Evolutionary conservation across 1,140 invertebrate genomes (phyloP), one percentile per base, ranked within the genome.

Genomic region (Drosophila ficusphila): DNA sequence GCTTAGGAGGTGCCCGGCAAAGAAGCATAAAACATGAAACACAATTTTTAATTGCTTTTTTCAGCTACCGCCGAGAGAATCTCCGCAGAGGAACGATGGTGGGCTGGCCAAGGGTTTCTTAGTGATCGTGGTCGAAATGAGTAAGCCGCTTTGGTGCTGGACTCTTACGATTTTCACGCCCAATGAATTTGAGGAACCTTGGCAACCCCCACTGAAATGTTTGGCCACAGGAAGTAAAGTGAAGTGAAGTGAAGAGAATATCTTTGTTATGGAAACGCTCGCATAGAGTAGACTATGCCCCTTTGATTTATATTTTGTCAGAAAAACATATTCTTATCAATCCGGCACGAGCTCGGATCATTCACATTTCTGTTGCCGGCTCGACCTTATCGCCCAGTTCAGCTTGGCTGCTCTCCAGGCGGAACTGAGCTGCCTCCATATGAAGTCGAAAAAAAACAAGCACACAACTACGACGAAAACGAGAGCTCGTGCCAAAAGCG

Each of bases 1-100:
- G 83, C 82, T 88, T 82, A 88, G 57, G 61, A 67, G 70, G 14
- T 53, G 61, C 33, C 31, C 36, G 47, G 52, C 31, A 34, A 62
- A 73, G 47, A 68, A 54, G 39, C 19, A 41, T 49, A 56, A 69
- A 76, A 75, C 36, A 82, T 62, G 64, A 72, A 86, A 79, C 76
- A 79, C 83, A 74, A 68, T 69, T 88, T 86, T 88, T 88, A 88
- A 88, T 88, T 88, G 82, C 74, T 82, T 88, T 85, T 71, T 79
- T 44, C 48, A 61, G 76, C 79, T 88, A 76, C 71, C 47, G 72
- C 25, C 27, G 38, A 25, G 27, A 56, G 60, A 41, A 74, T 64
- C 69, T 47, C 9, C 29, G 9, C 69, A 4, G 6, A 16, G 14
- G 4, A 31, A 47, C 11, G 60, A 62, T 33, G 47, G 33, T 16